phyloP scores from a whole-genome alignment of 2,888 invertebrate genomes.

The Ischnura elegans region DNA sequence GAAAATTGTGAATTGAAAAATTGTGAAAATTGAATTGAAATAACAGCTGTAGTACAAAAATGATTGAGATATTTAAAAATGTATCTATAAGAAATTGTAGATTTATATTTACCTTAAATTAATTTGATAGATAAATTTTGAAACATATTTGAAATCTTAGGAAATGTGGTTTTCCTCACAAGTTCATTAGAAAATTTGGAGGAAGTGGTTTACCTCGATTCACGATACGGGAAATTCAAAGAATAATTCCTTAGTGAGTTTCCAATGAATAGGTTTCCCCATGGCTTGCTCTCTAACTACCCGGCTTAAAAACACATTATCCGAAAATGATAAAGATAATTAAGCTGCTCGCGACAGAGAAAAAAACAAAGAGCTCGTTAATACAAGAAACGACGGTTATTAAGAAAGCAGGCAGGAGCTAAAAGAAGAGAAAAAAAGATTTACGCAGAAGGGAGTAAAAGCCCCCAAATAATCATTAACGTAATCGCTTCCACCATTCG shows the following conservation, averaged over 20 bases:
- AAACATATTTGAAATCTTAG: no score
- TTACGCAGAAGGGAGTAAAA: not conserved
- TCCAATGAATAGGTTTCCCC: not conserved
- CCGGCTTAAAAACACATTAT: conserved; percentile 7
- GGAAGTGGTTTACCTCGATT: no score
- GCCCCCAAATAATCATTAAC: not conserved
- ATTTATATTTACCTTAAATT: no score
- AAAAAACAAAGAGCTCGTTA: conserved; percentile 4
- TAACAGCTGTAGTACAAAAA: no score
- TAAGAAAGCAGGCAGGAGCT: not conserved
- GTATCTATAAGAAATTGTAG: no score
- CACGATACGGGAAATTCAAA: not conserved
- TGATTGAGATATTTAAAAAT: no score
- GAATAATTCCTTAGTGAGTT: not conserved
- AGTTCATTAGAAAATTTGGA: no score
- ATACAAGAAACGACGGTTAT: not conserved
- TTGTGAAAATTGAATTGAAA: no score
- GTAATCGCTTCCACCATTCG: not conserved
- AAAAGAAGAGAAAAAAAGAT: not conserved
- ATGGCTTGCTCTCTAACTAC: not conserved
- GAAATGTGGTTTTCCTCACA: no score
- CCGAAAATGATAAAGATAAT: conserved; percentile 41
- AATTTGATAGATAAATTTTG: no score
- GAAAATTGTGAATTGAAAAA: no score
- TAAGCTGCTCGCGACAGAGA: not conserved